A percentile compares a stretch with the other conserved stretches of the same genome.
These are phyloP conservation scores for Lasioglossum morio DNA, from an alignment of 2,888 invertebrate genomes.

Conservation along the genomic window DNA sequence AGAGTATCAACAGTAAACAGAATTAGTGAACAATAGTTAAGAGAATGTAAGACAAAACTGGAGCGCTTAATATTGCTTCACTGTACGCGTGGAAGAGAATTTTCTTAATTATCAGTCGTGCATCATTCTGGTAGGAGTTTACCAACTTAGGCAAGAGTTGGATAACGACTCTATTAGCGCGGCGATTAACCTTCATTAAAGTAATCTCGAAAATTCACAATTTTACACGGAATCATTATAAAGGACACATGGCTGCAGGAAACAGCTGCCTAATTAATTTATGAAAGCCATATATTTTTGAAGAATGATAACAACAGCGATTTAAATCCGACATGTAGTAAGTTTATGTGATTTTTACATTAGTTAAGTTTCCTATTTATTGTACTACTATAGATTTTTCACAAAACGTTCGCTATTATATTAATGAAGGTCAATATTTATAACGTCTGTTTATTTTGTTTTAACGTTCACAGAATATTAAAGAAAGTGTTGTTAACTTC, in stretches of 20 bases:
- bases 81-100: constrained; percentile 16
- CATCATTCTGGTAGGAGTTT: constrained; percentile 23
- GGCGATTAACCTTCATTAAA: constrained; percentile 37
- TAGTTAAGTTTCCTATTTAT: too few species aligned
- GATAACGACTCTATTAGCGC: constrained; percentile 22
- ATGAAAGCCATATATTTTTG: not conserved
- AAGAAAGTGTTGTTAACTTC: not conserved
- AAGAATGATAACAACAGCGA: not conserved
- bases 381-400: too few species aligned
- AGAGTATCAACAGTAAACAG: not conserved
- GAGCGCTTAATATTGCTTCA: constrained; percentile 38
- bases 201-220: constrained; percentile 8
- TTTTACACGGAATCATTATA: not conserved
- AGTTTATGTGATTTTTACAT: not conserved
- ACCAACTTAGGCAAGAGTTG: constrained; percentile 22
- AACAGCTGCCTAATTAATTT: not conserved
- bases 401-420: too few species aligned
- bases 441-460: not conserved
- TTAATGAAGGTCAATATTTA: not conserved
- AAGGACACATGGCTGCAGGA: not conserved
- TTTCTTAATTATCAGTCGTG: constrained; percentile 37
- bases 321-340: not conserved
- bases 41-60: constrained; percentile 13
- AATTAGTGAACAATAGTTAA: constrained; percentile 10
- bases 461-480: not conserved